A percentile compares a stretch with the other conserved stretches of the same genome.
phyloP scores from a whole-genome alignment of 2,113 vertebrate species.

The Saguinus midas region DNA sequence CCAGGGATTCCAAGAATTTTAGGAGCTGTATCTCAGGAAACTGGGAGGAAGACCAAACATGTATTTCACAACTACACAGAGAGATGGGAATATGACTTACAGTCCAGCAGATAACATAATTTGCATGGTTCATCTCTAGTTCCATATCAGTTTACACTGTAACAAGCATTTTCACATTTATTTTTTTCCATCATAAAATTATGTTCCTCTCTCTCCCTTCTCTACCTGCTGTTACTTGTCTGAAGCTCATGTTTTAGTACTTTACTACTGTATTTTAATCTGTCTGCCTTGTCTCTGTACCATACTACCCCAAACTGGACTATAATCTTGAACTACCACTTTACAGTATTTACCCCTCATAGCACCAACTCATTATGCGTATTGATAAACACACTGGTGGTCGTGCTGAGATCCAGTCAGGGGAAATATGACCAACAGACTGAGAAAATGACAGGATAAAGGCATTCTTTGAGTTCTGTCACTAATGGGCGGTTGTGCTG shows the following conservation, averaged over 20 bases:
- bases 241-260: slow-evolving; percentile 17
- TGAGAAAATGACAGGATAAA: background rate
- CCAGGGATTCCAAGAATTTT: background rate
- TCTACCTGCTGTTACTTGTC: background rate
- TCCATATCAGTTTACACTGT: background rate
- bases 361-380: background rate
- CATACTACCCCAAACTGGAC: background rate
- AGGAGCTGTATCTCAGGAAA: background rate
- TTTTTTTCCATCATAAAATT: background rate
- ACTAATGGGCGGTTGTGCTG: background rate
- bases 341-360: background rate
- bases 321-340: background rate
- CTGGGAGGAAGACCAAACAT: background rate
- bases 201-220: background rate
- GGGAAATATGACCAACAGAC: background rate
- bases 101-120: background rate
- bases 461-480: background rate
- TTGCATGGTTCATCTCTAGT: background rate
- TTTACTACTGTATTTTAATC: background rate
- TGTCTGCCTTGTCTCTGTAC: background rate
- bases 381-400: background rate
- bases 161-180: background rate
- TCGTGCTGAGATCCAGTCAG: background rate
- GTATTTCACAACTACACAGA: background rate
- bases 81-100: background rate